Percentiles rank a stretch among this genome's conserved stretches.
phyloP scores from a whole-genome alignment of 1,140 invertebrate species.

The Aphis gossypii region DNA sequence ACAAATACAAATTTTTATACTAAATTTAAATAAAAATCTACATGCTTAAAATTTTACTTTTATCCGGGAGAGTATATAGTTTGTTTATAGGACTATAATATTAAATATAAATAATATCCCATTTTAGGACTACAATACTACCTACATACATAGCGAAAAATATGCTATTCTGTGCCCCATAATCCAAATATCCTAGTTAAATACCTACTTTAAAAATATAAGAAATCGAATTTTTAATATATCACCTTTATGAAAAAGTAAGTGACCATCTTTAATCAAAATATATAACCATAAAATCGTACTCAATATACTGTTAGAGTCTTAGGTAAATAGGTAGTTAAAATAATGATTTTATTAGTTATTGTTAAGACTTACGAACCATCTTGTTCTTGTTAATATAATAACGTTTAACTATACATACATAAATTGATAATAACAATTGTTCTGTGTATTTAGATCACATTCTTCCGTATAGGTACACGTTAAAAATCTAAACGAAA shows the following conservation, averaged over 20 bases:
- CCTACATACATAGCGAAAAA: too few relatives aligned
- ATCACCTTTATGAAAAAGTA: neutral
- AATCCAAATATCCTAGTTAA: too few relatives aligned
- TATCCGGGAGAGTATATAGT: neutral
- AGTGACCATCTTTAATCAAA: neutral
- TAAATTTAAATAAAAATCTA: neutral
- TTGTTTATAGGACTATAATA: too few relatives aligned
- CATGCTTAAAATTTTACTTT: neutral
- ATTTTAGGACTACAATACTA: too few relatives aligned
- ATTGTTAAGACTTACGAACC: neutral
- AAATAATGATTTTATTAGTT: neutral
- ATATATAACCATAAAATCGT: neutral
- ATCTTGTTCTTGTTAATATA: neutral
- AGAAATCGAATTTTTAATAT: neutral
- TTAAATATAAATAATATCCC: too few relatives aligned
- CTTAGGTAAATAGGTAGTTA: neutral
- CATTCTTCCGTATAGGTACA: conserved; percentile 18
- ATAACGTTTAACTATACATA: neutral
- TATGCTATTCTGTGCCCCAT: too few relatives aligned
- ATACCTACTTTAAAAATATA: neutral
- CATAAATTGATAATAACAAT: conserved; percentile 3
- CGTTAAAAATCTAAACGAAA: conserved; percentile 37
- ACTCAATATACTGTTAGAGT: neutral
- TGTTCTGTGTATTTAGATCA: conserved; percentile 15
- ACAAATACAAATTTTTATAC: neutral